phyloP scores from a whole-genome alignment of 2,888 invertebrate species.

The Ischnus inquisitorius region DNA sequence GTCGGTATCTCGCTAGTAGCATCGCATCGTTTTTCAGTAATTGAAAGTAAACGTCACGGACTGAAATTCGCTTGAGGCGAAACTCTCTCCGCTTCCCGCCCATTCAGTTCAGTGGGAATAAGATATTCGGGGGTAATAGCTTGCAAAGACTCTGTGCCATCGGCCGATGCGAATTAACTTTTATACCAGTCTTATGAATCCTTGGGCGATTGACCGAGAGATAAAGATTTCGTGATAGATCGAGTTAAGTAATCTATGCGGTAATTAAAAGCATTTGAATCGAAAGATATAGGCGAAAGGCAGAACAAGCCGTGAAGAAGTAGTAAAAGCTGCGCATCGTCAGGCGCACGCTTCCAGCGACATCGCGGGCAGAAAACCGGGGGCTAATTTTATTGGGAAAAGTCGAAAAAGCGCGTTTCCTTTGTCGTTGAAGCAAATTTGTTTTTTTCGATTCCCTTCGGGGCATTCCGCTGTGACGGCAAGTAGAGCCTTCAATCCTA shows the following conservation, averaged over 20 bases:
- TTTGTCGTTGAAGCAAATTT: not conserved
- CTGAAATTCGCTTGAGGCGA: slow-evolving; percentile 26
- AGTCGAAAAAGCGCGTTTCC: not conserved
- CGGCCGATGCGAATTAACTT: not conserved
- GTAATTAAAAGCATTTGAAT: not conserved
- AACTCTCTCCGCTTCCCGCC: not conserved
- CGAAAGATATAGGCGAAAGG: not conserved
- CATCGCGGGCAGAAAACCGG: slow-evolving; percentile 23
- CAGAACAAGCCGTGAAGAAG: not conserved
- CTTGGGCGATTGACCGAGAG: not conserved
- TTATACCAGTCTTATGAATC: too few relatives aligned
- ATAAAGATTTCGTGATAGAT: not conserved
- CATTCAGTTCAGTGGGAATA: slow-evolving; percentile 1
- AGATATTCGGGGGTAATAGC: slow-evolving; percentile 7
- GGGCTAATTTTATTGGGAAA: slow-evolving; percentile 35
- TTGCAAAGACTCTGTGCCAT: not conserved
- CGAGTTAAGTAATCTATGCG: not conserved
- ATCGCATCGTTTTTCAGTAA: slow-evolving; percentile 78
- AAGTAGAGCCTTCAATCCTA: not conserved
- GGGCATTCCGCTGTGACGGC: not conserved
- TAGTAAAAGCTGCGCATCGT: slow-evolving; percentile 2
- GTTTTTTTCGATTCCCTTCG: not conserved
- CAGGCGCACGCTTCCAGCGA: slow-evolving; percentile 3
- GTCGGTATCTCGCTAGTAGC: slow-evolving; percentile 56
- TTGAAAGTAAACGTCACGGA: slow-evolving; percentile 78